Base-by-base conservation (phyloP, 2,888 invertebrate genomes). In the Latrodectus hesperus region DNA sequence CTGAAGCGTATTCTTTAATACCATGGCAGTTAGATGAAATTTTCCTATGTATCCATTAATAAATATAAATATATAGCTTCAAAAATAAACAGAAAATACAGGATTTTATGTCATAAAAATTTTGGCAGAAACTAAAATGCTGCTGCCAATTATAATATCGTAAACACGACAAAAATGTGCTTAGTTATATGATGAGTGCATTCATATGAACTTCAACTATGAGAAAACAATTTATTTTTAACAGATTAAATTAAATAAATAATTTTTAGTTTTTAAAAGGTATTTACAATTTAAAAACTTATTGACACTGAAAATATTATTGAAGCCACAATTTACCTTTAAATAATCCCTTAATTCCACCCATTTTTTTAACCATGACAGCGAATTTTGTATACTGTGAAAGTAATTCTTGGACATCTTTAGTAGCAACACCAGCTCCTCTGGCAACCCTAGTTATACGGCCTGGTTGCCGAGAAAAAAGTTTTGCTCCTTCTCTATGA, bases 301-400 rank as follows among this genome's bases (percentile, higher is more conserved):
- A 38, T 38, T 38, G 6, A 38, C 38, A 38, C 38, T 38, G 38
- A 38, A 38, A 38, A 38, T 38, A 38, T 38, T 38, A 38, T 38
- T 8, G 12, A 8, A 60, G n/a, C 49, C 49, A 49, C n/a, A 8
- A 68, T 79, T 89, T 88, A 93, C 93, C 93, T 91, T 98, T 99
- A 93, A 99, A 99, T 49, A 99, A 93, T 22, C 99, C 99, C 92
- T 99, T 99, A 90, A 99, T 99, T 88, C 99, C 99, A 82, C 99
- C 99, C 99, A 99, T 99, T 93, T 99, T 99, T 93, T 99, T 99
- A 0, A 99, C 99, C 90, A 99, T 98, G 55, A 98, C 99, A 26
- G 99, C 98, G 93, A 99, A 99, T 93, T 99, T 99, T 65, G 99
- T 99, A 93, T 99, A 99, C 92, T 99, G 99, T 17, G 96, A 95